phyloP scores from a whole-genome alignment of 1,140 invertebrate genomes.

The Hydropsyche tenuis region DNA sequence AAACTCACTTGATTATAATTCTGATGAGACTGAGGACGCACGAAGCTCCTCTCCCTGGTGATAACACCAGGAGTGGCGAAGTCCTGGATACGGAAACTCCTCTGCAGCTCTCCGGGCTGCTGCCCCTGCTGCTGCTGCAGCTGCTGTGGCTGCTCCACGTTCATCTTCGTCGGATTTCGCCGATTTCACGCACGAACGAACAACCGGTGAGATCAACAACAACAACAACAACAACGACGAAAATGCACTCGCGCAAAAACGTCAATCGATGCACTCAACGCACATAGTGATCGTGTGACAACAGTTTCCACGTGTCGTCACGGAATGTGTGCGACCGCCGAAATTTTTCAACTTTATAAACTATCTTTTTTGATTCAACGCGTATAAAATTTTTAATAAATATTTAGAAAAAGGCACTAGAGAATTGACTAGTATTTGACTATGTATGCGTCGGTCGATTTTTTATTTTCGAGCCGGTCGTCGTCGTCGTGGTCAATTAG shows the following conservation, averaged over 20 bases:
- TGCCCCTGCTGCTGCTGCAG: slow-evolving; percentile 17
- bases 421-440: slow-evolving; percentile 61
- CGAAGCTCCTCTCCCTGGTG: slow-evolving; percentile 67
- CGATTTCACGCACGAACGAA: slow-evolving; percentile 12
- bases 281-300: background rate
- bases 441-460: slow-evolving; percentile 53
- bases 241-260: slow-evolving; percentile 8
- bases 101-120: slow-evolving; percentile 58
- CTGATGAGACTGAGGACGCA: slow-evolving; percentile 65
- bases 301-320: slow-evolving; percentile 28
- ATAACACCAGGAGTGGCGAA: slow-evolving; percentile 60
- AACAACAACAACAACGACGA: background rate
- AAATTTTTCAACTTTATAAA: too few species aligned
- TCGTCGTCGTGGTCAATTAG: background rate
- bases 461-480: slow-evolving; percentile 43
- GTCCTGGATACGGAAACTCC: slow-evolving; percentile 62
- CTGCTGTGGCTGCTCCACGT: slow-evolving; percentile 23
- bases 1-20: slow-evolving; percentile 58
- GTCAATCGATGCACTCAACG: too few species aligned
- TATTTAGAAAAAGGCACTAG: slow-evolving; percentile 60
- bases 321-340: slow-evolving; percentile 23
- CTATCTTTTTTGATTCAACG: too few species aligned
- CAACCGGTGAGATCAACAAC: slow-evolving; percentile 27
- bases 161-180: slow-evolving; percentile 35
- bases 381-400: slow-evolving; percentile 31